phyloP scores from a whole-genome alignment of 2,888 invertebrate species.

The Congeria kusceri region DNA sequence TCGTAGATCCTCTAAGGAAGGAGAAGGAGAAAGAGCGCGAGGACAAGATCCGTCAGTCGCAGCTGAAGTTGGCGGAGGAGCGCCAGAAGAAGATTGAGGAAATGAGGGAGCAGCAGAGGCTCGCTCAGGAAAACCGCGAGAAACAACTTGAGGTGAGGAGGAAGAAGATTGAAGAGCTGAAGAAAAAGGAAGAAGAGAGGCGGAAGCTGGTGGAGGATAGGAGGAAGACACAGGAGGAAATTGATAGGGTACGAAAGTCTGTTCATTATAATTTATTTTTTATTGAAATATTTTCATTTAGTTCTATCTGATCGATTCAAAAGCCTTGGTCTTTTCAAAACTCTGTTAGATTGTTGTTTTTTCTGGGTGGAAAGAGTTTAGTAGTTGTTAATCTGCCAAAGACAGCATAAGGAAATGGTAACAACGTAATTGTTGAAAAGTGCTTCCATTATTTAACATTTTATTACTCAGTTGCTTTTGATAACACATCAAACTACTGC shows the following conservation, averaged over 20 bases:
- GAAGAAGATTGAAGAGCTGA: slow-evolving; percentile 79
- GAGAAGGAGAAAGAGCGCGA: slow-evolving; percentile 79
- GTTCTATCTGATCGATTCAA: no score
- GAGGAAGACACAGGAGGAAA: slow-evolving; percentile 72
- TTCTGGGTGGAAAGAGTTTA: no score
- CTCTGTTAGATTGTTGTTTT: no score
- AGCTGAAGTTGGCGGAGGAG: slow-evolving; percentile 76
- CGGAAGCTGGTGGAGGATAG: slow-evolving; percentile 79
- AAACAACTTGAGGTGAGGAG: slow-evolving; percentile 78
- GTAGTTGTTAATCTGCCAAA: no score
- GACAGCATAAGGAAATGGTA: no score
- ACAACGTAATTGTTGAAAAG: no score
- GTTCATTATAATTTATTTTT: no score
- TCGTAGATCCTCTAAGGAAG: slow-evolving; percentile 68
- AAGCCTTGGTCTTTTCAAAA: no score
- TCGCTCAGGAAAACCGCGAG: slow-evolving; percentile 80
- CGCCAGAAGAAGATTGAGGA: slow-evolving; percentile 78
- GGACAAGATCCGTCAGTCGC: slow-evolving; percentile 73
- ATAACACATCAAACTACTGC: no score
- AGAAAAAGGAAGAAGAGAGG: slow-evolving; percentile 77
- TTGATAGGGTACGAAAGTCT: slow-evolving; percentile 73
- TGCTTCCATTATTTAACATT: no score
- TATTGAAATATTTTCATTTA: no score
- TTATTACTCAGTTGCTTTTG: no score
- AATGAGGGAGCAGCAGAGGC: slow-evolving; percentile 77